Base-by-base conservation (phyloP, 2,797 vertebrate species). In the Schizopygopsis pylzovi region DNA sequence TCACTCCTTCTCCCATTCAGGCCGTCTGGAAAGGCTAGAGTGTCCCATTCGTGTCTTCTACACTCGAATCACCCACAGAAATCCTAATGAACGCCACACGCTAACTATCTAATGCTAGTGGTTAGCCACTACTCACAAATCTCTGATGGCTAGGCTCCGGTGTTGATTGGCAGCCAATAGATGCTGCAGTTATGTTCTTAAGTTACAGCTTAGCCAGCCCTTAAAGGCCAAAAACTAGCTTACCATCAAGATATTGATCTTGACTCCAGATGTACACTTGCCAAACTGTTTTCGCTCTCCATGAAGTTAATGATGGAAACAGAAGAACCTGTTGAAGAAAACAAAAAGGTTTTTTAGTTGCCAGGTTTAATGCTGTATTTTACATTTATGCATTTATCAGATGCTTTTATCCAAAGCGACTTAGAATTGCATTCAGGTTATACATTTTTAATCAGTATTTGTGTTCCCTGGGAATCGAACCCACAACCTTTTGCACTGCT, bases 1-100 rank as follows among this genome's bases (percentile, higher is more conserved):
- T 96, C 94, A 95, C 93, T 93, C 94, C 95, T 91, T 93, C 94
- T 95, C 93, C 95, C 94, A 93, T 87, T 94, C 92, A 93, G 93
- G 91, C 90, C 90, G 90, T 93, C 91, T 91, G 87, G 91, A 89
- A 89, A 91, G 89, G 93, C 93, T 93, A 89, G 61, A 56, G 90
- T 90, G 90, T 94, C 93, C 95, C 95, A 96, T 95, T 89, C 88
- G 94, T 56, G 84, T 92, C 79, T 84, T 91, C 86, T 88, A 90
- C 25, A 72, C 89, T 89, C 85, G 85, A 91, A 90, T 76, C 82
- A 16, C 81, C 87, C 81, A 85, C 75, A 73, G 83, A 90, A 91
- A 91, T 67, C 15, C 87, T 88, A 91, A 15, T 25, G 54, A 2
- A 15, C 83, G 79, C 80, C 82, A n/a, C 87, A 82, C 70, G 77